These are phyloP conservation scores for Pantherophis alleghaniensis DNA, from an alignment of 2,797 vertebrate species.

Conservation along the genomic window DNA sequence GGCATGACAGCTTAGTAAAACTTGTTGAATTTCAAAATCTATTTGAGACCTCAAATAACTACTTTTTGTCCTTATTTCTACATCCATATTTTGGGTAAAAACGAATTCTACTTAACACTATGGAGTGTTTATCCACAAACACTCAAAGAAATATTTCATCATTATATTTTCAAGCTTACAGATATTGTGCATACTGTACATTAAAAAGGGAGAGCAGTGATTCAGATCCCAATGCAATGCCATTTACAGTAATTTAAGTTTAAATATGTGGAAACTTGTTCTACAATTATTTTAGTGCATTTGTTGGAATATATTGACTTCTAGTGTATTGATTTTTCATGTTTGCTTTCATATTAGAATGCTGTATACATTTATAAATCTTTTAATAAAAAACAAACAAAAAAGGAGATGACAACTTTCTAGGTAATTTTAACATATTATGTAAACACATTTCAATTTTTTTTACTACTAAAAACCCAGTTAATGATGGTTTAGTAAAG, in stretches of 20 bases:
- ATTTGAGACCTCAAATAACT: background rate
- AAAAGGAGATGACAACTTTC: background rate
- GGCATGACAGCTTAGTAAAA: background rate
- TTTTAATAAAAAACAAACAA: rapidly evolving
- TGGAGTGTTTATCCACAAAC: background rate
- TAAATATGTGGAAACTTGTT: background rate
- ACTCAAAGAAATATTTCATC: rapidly evolving
- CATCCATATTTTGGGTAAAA: background rate
- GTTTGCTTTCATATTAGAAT: background rate
- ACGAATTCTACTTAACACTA: background rate
- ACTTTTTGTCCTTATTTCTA: background rate
- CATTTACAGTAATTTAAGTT: slow-evolving; percentile 3
- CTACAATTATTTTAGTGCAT: slow-evolving; percentile 36
- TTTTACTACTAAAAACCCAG: slow-evolving; percentile 2
- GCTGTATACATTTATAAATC: slow-evolving; percentile 11
- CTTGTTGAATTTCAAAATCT: background rate
- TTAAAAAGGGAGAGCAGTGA: slow-evolving; percentile 49
- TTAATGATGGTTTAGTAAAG: slow-evolving; percentile 44
- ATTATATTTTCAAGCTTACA: background rate
- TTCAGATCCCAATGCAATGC: slow-evolving; percentile 57
- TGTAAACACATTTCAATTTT: slow-evolving; percentile 21
- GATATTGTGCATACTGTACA: slow-evolving; percentile 2
- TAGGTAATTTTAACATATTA: background rate
- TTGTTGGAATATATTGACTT: background rate
- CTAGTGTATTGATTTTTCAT: slow-evolving; percentile 26